Conservation (phyloP, 30 jellyfish, hydroid and myxozoan species). For the Turritopsis rubra region DNA sequence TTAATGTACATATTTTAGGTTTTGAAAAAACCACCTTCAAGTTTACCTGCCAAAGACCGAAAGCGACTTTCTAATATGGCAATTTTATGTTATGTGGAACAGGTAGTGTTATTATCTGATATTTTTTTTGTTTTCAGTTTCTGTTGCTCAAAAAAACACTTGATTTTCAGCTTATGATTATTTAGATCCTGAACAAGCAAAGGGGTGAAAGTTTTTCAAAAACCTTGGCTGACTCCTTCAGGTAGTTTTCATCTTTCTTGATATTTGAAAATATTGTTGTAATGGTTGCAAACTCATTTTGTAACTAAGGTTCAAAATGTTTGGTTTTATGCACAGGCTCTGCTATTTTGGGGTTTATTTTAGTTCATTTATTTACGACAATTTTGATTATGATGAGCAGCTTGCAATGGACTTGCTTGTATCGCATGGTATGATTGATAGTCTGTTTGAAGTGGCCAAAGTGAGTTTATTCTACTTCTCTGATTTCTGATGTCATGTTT, state of each 20-base stretch:
- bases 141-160: too few relatives aligned
- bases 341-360: too few relatives aligned
- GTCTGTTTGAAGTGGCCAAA: slow-evolving; percentile 85
- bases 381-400: slow-evolving; percentile 66
- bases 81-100: slow-evolving; percentile 72
- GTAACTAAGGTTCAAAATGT: too few relatives aligned
- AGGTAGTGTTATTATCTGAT: slow-evolving; percentile 41
- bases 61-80: slow-evolving; percentile 72
- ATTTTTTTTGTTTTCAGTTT: too few relatives aligned
- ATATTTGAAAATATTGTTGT: neutral
- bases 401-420: slow-evolving; percentile 65
- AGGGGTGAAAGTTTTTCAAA: slow-evolving; percentile 45
- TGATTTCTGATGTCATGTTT: neutral
- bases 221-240: slow-evolving; percentile 57
- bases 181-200: slow-evolving; percentile 51
- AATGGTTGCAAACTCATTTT: neutral
- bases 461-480: slow-evolving; percentile 13
- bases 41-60: slow-evolving; percentile 51
- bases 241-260: slow-evolving; percentile 17
- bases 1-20: slow-evolving; percentile 19
- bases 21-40: slow-evolving; percentile 50
- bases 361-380: slow-evolving; percentile 70
- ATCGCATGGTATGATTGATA: slow-evolving; percentile 56
- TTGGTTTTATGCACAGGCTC: too few relatives aligned
- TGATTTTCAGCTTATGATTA: too few relatives aligned